Base-by-base conservation (phyloP, 2,888 invertebrate genomes). In the Nezara viridula region DNA sequence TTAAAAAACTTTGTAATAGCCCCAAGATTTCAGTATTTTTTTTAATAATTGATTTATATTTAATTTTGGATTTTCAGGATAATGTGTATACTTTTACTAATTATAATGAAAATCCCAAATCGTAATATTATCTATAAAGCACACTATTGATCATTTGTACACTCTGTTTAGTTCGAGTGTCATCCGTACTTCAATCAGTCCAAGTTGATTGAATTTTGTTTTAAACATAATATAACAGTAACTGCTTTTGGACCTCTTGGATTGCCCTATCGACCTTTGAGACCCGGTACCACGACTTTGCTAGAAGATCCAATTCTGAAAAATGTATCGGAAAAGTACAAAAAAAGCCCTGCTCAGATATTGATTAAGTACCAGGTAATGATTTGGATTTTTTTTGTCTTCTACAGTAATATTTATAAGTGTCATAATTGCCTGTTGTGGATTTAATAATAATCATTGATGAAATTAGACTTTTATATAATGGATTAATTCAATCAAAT, bases 301-400 rank as follows among this genome's bases (percentile, higher is more conserved):
- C 77, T 90, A 19, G 89, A 90, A 4, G 90, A 97, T 0, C 94
- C 95, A 37, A 96, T 95, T 92, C 92, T 97, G 81, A 93, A 94
- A 91, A 93, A 93, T 12, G 93, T 96, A 50, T 95, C 95, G 6
- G 93, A 94, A 5, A 95, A 95, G 90, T 94, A 96, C 90, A 94
- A 94, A 0, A 96, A 96, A 92, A 94, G 94, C 10, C 93, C 95
- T 1, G 96, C 96, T 0, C 96, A 97, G 92, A 93, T 96, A 50
- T 93, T 96, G 0, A 94, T 96, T 86, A 95, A 95, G 93, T 95
- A 95, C 92, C 95, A 95, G 93, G 93, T 95, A 92, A 93, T 77
- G 21, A 32, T 27, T 60, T 12, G 27, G 21, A n/a, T 55, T 60
- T 60, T 19, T 19, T 14, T 50, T 50, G 50, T 50, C 4, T 50